These are phyloP conservation scores for Speoplatyrhinus poulsoni DNA, from an alignment of 2,113 vertebrate genomes.

Conservation along the genomic window DNA sequence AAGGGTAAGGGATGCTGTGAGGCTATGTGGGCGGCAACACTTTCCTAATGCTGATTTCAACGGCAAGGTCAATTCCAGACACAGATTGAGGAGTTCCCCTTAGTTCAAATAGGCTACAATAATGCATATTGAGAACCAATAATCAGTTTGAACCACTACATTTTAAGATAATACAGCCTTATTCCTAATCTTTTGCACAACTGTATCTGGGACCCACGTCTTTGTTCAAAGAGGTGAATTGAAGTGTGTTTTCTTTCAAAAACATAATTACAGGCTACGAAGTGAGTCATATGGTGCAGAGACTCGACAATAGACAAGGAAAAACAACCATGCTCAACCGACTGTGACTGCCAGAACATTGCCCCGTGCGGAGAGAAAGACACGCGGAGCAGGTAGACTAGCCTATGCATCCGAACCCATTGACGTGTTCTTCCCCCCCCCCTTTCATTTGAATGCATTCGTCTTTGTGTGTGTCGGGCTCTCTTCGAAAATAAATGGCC, in stretches of 20 bases:
- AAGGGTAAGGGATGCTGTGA: no score
- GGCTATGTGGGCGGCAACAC: no score
- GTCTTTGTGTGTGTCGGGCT: conserved; percentile 39
- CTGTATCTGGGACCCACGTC: conserved; percentile 16
- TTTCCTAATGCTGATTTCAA: no score
- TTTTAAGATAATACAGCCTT: no score
- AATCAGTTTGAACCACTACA: neutral
- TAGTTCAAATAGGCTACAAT: neutral
- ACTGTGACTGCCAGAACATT: conserved; percentile 67
- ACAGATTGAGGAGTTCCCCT: neutral
- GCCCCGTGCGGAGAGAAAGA: conserved; percentile 59
- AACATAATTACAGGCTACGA: conserved; percentile 65
- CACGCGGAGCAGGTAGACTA: conserved; percentile 15
- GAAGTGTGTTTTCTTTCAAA: conserved; percentile 49
- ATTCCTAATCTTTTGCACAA: conserved; percentile 10
- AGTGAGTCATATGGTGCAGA: conserved; percentile 64
- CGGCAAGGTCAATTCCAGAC: neutral
- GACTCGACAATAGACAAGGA: conserved; percentile 58
- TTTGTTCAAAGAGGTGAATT: conserved; percentile 18
- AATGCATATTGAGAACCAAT: neutral
- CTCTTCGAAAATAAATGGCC: conserved; percentile 29
- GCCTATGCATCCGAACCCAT: conserved; percentile 52
- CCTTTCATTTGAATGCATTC: conserved; percentile 50
- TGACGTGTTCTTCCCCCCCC: conserved; percentile 42
- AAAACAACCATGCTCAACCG: conserved; percentile 70